These are phyloP conservation scores for Caenorhabditis uteleia DNA, from an alignment of 2,888 invertebrate genomes.

Conservation along the genomic window DNA sequence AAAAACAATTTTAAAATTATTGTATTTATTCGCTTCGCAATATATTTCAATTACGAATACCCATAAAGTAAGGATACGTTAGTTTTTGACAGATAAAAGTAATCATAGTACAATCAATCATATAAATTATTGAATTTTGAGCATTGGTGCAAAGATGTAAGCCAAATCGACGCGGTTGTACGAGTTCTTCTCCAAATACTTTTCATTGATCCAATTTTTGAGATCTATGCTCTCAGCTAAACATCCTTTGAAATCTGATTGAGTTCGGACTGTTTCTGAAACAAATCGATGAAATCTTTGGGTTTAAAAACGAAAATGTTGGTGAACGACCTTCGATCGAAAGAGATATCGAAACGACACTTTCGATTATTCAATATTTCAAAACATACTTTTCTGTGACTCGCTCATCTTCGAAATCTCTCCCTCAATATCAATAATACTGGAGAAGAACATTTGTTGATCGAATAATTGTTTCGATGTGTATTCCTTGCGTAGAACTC, in stretches of 20 bases:
- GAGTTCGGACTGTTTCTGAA: conserved; percentile 13
- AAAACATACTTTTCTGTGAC: conserved; percentile 43
- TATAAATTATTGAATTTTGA: conserved; percentile 18
- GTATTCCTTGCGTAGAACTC: conserved; percentile 56
- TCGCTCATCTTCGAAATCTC: conserved; percentile 32
- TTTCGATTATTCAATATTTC: no score
- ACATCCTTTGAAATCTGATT: conserved; percentile 10
- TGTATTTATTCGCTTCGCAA: conserved; percentile 6
- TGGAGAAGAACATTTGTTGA: conserved; percentile 60
- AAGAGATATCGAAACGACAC: no score
- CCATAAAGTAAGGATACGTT: not conserved
- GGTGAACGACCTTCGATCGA: no score
- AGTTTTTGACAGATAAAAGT: not conserved
- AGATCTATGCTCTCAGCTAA: conserved; percentile 12
- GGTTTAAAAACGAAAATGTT: no score
- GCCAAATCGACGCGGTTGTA: conserved; percentile 55
- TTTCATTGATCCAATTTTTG: conserved; percentile 14
- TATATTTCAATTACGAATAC: not conserved
- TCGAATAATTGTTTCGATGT: conserved; percentile 56
- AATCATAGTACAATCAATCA: conserved; percentile 16
- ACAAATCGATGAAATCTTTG: no score
- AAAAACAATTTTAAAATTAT: not conserved
- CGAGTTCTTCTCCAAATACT: conserved; percentile 42
- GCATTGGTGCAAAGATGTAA: conserved; percentile 55
- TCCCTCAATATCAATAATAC: conserved; percentile 50